Base-by-base conservation (phyloP, 2,113 vertebrate genomes). In the Ammodytes marinus region DNA sequence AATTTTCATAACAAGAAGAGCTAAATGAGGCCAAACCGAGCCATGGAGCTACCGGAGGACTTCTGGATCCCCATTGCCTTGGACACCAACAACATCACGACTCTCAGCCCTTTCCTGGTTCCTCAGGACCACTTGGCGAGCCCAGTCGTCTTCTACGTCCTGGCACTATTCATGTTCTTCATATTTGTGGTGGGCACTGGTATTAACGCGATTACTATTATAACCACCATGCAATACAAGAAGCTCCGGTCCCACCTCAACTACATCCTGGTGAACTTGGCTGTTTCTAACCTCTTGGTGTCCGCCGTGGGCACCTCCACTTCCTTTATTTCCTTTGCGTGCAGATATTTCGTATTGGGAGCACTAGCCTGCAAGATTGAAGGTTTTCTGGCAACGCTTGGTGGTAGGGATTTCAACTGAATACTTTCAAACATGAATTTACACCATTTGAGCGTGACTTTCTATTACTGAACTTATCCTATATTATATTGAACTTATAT, bases 251-350 rank as follows among this genome's bases (percentile, higher is more conserved):
- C 95, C 15, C 95, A 95, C 57, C 94, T 96, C 64, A 96, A 95
- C 94, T 96, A 94, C 91, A 96, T 96, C 92, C 91, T 96, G 74
- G 91, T 96, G 19, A 96, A 96, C 91, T 49, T 96, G 91, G 90
- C 95, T 0, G 4, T 93, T 3, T 57, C 95, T 39, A 95, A 96
- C 85, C 93, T 96, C 45, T 15, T 95, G 0, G 95, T 95, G n/a
- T 71, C 95, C 42, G 7, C 11, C 17, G 82, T 95, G 5, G 95
- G 94, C 35, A 95, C 95, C 69, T 94, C 89, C 77, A 88, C 90
- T 1, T 88, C 90, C 50, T 91, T 63, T 86, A 88, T 74, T 77
- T 80, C 76, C 80, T 96, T 96, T 82, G 57, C 70, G 2, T 42
- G 57, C 35, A 94, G 63, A 86, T 96, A 95, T 75, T 96, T 96